Evolutionary conservation across 2,113 vertebrate genomes (phyloP).

Genomic region (Calidris pygmaea): DNA sequence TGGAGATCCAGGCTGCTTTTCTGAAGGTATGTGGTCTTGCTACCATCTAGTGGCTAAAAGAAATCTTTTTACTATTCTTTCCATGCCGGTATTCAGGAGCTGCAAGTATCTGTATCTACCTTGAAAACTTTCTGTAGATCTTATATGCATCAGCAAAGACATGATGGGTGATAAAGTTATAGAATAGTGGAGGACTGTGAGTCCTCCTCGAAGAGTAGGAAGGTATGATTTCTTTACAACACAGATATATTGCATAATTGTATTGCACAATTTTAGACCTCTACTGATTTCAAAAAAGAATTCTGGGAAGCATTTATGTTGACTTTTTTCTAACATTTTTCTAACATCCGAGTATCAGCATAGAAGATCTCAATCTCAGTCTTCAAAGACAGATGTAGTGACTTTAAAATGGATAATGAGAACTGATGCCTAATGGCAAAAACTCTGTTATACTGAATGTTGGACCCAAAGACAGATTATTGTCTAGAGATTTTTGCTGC

Average conservation of each 20-base stretch:
- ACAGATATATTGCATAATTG: background rate
- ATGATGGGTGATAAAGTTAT: background rate
- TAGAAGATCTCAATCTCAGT: background rate
- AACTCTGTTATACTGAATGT: background rate
- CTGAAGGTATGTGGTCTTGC: background rate
- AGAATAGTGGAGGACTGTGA: background rate
- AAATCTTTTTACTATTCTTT: background rate
- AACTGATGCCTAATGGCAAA: background rate
- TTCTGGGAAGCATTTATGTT: background rate
- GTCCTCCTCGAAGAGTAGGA: background rate
- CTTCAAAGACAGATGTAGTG: background rate
- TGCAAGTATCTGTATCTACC: fast-evolving
- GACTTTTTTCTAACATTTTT: background rate
- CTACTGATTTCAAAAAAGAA: background rate
- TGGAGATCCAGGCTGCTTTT: background rate
- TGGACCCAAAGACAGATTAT: background rate
- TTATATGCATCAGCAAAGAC: background rate
- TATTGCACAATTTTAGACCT: background rate
- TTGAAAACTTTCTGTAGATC: background rate
- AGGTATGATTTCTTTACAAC: background rate
- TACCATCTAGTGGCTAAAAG: slow-evolving; percentile 68
- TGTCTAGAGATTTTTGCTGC: background rate
- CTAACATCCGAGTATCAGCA: background rate
- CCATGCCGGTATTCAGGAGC: background rate
- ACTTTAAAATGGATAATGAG: background rate